Conservation (phyloP, 2,888 invertebrate genomes). For the Callyntrura sp. region DNA sequence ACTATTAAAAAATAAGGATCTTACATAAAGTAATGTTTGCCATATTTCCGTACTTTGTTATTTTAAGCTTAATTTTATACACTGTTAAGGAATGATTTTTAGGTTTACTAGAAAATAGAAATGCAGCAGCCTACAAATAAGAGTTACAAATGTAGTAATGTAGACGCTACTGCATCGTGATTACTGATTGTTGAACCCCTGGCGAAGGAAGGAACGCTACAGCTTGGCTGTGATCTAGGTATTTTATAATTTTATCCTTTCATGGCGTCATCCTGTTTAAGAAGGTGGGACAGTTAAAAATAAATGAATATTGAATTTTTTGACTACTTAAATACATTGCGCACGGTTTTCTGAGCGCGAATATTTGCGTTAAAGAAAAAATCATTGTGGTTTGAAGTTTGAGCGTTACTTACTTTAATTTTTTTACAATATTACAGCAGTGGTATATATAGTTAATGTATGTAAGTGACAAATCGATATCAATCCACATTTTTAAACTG, state of each 20-base stretch:
- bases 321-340: too few relatives aligned
- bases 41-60: slow-evolving; percentile 65
- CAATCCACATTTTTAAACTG: slow-evolving; percentile 35
- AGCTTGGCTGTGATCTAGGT: too few relatives aligned
- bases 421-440: too few relatives aligned
- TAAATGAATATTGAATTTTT: too few relatives aligned
- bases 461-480: slow-evolving; percentile 14
- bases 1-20: neutral
- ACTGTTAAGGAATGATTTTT: neutral
- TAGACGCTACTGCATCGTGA: neutral
- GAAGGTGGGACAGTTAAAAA: too few relatives aligned
- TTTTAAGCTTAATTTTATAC: slow-evolving; percentile 28
- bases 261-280: too few relatives aligned
- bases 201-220: too few relatives aligned
- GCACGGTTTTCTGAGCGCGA: too few relatives aligned
- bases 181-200: neutral
- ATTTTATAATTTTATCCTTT: too few relatives aligned
- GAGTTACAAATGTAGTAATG: neutral
- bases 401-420: too few relatives aligned
- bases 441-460: neutral
- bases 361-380: too few relatives aligned
- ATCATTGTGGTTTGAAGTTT: too few relatives aligned
- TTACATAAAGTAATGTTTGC: slow-evolving; percentile 59
- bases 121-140: slow-evolving; percentile 12
- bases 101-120: neutral